These are phyloP conservation scores for Calliopum simillimum DNA, from an alignment of 2,888 invertebrate species.

Conservation along the genomic window DNA sequence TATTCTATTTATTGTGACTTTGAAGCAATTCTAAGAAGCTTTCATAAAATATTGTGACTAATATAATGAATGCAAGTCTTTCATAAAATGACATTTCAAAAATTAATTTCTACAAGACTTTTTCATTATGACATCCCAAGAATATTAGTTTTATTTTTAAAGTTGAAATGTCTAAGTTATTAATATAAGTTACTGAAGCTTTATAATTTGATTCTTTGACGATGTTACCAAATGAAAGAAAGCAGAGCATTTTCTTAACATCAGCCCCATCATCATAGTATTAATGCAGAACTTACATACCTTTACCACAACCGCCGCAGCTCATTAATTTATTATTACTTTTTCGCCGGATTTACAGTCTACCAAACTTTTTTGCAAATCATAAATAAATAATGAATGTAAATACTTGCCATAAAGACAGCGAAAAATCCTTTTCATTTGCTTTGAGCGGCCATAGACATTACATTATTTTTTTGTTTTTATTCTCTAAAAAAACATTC, in stretches of 20 bases:
- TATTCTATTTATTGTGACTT: too few relatives aligned
- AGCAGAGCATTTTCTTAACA: background rate
- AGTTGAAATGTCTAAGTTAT: too few relatives aligned
- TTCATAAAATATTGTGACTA: too few relatives aligned
- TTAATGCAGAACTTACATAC: background rate
- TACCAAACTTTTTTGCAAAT: slow-evolving; percentile 15
- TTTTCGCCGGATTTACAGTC: slow-evolving; percentile 28
- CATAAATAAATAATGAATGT: background rate
- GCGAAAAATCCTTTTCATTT: background rate
- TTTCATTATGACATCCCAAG: too few relatives aligned
- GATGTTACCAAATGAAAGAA: background rate
- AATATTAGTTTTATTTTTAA: too few relatives aligned
- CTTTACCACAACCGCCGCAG: background rate
- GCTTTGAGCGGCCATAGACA: background rate
- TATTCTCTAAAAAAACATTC: too few relatives aligned
- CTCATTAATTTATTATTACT: slow-evolving; percentile 20
- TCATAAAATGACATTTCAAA: too few relatives aligned
- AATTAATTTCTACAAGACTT: too few relatives aligned
- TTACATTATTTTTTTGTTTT: background rate
- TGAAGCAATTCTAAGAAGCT: too few relatives aligned
- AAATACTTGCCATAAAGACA: background rate
- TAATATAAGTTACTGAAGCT: too few relatives aligned
- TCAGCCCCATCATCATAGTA: background rate
- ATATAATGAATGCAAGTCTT: too few relatives aligned
- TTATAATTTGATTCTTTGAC: background rate